Evolutionary conservation across 2,797 vertebrate genomes (phyloP).

Genomic region (Eulemur rubriventer): DNA sequence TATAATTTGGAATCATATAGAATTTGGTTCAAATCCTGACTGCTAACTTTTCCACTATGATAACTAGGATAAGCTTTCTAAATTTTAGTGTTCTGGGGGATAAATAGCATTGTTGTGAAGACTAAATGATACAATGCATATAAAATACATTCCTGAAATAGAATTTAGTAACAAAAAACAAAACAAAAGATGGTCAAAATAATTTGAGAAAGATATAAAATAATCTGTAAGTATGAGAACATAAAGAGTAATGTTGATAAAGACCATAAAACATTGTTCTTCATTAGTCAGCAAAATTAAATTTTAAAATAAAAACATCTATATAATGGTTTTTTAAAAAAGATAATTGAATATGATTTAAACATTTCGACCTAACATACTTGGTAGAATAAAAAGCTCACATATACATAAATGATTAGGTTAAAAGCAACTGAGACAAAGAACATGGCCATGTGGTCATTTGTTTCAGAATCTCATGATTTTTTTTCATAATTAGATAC

Average conservation of each 20-base stretch:
- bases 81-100: background rate
- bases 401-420: background rate
- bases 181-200: background rate
- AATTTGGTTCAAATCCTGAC: background rate
- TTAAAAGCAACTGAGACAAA: background rate
- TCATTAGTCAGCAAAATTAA: background rate
- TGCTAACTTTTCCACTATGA: background rate
- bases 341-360: background rate
- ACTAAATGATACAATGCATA: background rate
- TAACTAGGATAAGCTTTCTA: background rate
- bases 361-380: background rate
- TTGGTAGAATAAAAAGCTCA: background rate
- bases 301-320: conserved; percentile 41
- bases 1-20: background rate
- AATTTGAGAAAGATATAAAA: background rate
- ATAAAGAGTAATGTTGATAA: background rate
- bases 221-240: background rate
- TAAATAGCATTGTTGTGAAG: background rate
- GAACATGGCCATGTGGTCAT: background rate
- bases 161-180: background rate
- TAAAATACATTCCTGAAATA: conserved; percentile 23
- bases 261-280: background rate
- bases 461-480: background rate
- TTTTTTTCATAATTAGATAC: conserved; percentile 21
- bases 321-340: background rate